Conservation (phyloP, 2,113 vertebrate species). For the Aix galericulata region DNA sequence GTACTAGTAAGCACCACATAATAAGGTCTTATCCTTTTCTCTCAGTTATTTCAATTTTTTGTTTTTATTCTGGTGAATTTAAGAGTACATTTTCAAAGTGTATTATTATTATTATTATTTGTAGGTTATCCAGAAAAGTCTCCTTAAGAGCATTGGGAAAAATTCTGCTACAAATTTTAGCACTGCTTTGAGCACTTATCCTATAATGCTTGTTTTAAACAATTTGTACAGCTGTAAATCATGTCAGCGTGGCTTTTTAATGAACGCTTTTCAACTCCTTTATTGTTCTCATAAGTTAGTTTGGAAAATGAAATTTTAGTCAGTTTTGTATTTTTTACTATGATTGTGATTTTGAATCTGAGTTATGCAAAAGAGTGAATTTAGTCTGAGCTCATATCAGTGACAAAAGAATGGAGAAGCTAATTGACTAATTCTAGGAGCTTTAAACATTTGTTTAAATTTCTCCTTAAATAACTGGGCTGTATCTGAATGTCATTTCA, state of each 20-base stretch:
- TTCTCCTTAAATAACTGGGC: not conserved
- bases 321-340: conserved; percentile 11
- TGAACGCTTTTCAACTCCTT: not conserved
- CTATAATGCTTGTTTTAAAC: not conserved
- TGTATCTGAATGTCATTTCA: conserved; percentile 25
- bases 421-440: not conserved
- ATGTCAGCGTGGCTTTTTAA: not conserved
- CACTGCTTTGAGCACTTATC: not conserved
- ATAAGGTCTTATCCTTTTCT: not conserved
- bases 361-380: not conserved
- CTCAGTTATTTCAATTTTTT: not conserved
- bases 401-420: not conserved
- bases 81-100: not conserved
- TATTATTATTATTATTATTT: not conserved
- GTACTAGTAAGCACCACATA: not conserved
- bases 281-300: not conserved
- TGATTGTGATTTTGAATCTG: not conserved
- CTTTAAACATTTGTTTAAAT: conserved; percentile 16
- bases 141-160: not conserved
- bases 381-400: not conserved
- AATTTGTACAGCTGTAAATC: not conserved
- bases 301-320: not conserved
- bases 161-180: not conserved
- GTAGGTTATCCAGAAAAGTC: not conserved
- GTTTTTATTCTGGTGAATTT: not conserved